Base-by-base conservation (phyloP, 2,113 vertebrate species). In the Illadopsis cleaveri region DNA sequence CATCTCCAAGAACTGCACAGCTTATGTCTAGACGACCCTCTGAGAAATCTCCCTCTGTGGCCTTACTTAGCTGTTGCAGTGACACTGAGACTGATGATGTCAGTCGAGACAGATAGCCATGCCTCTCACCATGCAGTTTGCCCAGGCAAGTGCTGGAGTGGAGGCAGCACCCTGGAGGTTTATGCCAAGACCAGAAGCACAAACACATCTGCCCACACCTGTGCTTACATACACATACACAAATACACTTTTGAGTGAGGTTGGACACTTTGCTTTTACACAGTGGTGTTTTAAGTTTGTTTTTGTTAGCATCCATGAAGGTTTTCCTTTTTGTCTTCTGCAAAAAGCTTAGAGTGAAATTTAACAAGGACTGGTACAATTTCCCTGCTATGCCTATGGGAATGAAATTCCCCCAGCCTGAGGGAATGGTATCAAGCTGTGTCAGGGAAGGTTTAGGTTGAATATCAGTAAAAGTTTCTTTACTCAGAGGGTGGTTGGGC, bases 1-100 rank as follows among this genome's bases (percentile, higher is more conserved):
- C 50, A 71, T 86, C 90, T 86, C 88, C 77, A 64, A 80, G 84
- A 89, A 81, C 51, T 81, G 78, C 77, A 57, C 57, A 75, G 93
- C 79, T n/a, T 96, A 73, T 96, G 96, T 97, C 97, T 97, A 97
- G 97, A 97, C 90, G 5, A 94, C 61, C 82, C 91, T 96, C 79
- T 94, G 94, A 96, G 93, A 93, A 86, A 60, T 94, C 87, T 88
- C 78, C 60, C 81, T 92, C 94, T 77, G 86, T 94, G 95, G 81
- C 95, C 79, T 76, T 80, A 48, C 86, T 94, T 72, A 92, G 87
- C 94, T 79, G 76, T 68, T 92, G 86, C 83, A 89, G 40, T 97
- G 94, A 94, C 93, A 97, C 53, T 0, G 5, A 93, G 89, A 86
- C 88, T 62, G 83, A 78, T 96, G 97, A 97, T 87, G 81, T 96